Percentiles rank a stretch among this genome's conserved stretches.
These are phyloP conservation scores for Mola mola DNA, from an alignment of 2,113 vertebrate species.

Conservation along the genomic window DNA sequence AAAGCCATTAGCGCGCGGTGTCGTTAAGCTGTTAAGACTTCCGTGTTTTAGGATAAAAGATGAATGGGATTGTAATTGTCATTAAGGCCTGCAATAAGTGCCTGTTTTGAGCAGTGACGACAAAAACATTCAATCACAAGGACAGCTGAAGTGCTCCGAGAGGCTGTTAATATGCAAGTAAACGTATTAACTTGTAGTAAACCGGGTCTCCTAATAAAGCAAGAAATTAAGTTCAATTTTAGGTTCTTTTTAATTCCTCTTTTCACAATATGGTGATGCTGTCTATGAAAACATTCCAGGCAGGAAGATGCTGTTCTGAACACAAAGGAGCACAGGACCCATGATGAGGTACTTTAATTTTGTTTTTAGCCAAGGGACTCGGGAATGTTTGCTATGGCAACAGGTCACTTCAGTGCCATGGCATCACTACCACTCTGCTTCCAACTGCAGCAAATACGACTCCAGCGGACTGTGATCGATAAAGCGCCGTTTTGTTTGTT, in stretches of 20 bases:
- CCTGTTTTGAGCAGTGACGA: neutral
- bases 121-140: neutral
- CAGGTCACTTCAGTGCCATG: no score
- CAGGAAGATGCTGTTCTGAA: no score
- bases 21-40: neutral
- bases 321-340: no score
- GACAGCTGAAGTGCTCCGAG: neutral
- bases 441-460: no score
- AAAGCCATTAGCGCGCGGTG: slow-evolving; percentile 18
- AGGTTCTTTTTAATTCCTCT: neutral
- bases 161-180: neutral
- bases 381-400: no score
- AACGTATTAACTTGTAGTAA: neutral
- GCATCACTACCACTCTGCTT: no score
- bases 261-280: no score
- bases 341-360: no score
- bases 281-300: no score
- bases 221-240: neutral
- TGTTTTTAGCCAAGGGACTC: no score
- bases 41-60: neutral
- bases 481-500: no score
- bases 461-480: no score
- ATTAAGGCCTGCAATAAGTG: neutral
- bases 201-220: neutral
- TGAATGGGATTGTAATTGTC: neutral